Base-by-base conservation (phyloP, 1,140 invertebrate species). In the Wasmannia auropunctata region DNA sequence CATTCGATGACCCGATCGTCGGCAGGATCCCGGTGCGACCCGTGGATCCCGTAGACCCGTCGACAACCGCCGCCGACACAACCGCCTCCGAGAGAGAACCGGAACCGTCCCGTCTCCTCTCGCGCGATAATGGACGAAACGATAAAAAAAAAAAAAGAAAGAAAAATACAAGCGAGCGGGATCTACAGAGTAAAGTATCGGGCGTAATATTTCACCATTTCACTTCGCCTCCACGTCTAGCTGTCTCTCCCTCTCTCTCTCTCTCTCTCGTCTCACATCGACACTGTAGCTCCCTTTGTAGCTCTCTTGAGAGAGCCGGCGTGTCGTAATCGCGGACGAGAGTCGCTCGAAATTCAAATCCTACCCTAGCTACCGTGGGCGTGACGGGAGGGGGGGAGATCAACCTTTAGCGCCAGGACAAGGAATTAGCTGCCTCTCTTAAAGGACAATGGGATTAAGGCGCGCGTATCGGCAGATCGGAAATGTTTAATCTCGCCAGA, bases 1-100 rank as follows among this genome's bases (percentile, higher is more conserved):
- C 92, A 93, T 92, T 90, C 90, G 90, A 91, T 92, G 92, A 93
- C 92, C 93, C 90, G 91, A 91, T 93, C 92, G 90, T 92, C 93
- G 92, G 90, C 90, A 77, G 87, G 91, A 92, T 92, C 88, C 91
- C 92, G 91, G 83, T 89, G 19, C 77, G 75, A 79, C 40, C 75
- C 63, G 88, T 72, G 72, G 72, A 89, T 34, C 63, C 86, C 62
- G 89, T 65, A 83, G 67, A 90, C 60, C 60, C 89, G 89, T 88
- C 90, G 84, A 91, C 88, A 88, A 88, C 43, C 80, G 60, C 79
- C 89, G 86, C 87, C 89, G 88, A 91, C 88, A 91, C 88, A 88
- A 85, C 54, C 76, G 72, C 74, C 83, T 62, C 58, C 31, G 76
- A 79, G 58, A 87, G 86, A n/a, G n/a, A 84, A 62, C n/a, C 62